phyloP scores from a whole-genome alignment of 2,888 invertebrate genomes.

The Dolichomitus sp. region DNA sequence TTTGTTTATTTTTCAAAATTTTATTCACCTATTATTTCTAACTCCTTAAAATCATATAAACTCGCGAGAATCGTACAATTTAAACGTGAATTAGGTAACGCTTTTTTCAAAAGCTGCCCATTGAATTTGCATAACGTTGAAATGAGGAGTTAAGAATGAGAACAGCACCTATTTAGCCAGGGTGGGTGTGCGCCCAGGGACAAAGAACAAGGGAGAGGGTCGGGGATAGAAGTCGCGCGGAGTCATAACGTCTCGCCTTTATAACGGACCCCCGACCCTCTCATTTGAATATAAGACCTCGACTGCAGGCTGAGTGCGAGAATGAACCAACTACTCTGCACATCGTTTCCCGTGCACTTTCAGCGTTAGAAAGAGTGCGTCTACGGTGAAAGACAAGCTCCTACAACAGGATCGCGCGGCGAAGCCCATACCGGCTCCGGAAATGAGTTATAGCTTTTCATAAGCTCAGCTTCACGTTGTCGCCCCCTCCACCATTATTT shows the following conservation, averaged over 20 bases:
- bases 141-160: constrained; percentile 79
- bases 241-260: constrained; percentile 74
- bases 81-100: constrained; percentile 49
- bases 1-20: constrained; percentile 27
- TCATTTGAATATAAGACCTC: constrained; percentile 81
- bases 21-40: not conserved
- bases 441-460: constrained; percentile 77
- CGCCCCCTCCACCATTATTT: constrained; percentile 25
- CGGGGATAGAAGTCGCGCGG: constrained; percentile 66
- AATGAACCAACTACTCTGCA: constrained; percentile 42
- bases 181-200: constrained; percentile 18
- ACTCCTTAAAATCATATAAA: not conserved
- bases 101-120: constrained; percentile 62
- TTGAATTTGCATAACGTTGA: constrained; percentile 80
- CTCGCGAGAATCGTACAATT: constrained; percentile 15
- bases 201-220: constrained; percentile 38
- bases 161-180: constrained; percentile 75
- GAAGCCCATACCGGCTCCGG: constrained; percentile 65
- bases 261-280: constrained; percentile 75
- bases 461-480: constrained; percentile 67
- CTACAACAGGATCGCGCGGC: constrained; percentile 17
- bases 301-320: constrained; percentile 23
- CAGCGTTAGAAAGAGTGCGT: constrained; percentile 40
- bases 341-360: constrained; percentile 33
- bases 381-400: constrained; percentile 19